Conservation (phyloP, 2,113 vertebrate genomes). For the Dromaius novaehollandiae region DNA sequence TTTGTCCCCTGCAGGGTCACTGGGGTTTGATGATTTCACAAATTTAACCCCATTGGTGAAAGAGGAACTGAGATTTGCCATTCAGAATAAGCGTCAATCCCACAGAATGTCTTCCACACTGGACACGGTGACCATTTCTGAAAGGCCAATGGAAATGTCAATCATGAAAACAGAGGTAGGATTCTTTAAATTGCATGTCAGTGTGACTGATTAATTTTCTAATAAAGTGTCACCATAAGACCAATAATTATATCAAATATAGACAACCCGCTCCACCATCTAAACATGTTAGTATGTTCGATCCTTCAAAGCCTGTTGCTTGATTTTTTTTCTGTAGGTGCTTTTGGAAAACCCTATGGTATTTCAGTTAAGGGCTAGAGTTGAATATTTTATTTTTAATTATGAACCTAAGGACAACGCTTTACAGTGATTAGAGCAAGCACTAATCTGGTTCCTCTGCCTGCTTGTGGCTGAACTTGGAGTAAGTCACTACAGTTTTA, state of each 20-base stretch:
- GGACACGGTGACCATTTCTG: slow-evolving; percentile 82
- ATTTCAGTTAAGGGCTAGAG: neutral
- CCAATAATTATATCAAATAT: neutral
- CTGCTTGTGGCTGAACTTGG: neutral
- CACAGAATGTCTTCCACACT: slow-evolving; percentile 81
- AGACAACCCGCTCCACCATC: neutral
- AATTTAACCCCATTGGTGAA: slow-evolving; percentile 91
- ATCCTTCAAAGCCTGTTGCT: neutral
- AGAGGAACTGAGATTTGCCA: slow-evolving; percentile 92
- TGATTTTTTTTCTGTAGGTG: neutral
- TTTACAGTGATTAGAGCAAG: neutral
- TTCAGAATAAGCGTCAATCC: slow-evolving; percentile 89
- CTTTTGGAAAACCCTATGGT: neutral
- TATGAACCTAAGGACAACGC: neutral
- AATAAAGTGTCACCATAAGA: neutral
- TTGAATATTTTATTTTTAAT: neutral
- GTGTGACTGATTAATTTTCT: neutral
- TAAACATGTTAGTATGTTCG: neutral
- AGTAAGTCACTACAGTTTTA: neutral
- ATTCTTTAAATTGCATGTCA: neutral
- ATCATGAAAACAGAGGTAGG: slow-evolving; percentile 83
- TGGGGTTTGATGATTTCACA: slow-evolving; percentile 94
- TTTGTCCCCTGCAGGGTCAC: slow-evolving; percentile 88
- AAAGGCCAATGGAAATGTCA: slow-evolving; percentile 71
- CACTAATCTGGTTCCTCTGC: neutral